A percentile compares a stretch with the other conserved stretches of the same genome.
phyloP scores from a whole-genome alignment of 2,888 invertebrate species.

The Rotaria macrura region DNA sequence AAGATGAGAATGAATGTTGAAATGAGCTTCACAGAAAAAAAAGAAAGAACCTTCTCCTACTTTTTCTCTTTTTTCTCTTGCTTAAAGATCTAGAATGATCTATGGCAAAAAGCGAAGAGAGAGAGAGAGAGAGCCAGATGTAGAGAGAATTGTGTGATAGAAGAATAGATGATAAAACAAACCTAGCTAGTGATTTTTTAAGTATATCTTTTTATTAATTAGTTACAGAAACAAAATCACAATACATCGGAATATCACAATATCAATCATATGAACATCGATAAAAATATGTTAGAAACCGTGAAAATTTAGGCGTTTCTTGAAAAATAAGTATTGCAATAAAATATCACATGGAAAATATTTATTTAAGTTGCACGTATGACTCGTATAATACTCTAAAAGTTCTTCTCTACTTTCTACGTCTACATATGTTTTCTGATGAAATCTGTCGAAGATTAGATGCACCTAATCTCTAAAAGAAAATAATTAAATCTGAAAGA shows the following conservation, averaged over 20 bases:
- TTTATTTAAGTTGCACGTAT: background rate
- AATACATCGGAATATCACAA: background rate
- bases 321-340: background rate
- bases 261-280: background rate
- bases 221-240: too few species aligned
- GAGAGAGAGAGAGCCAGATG: background rate
- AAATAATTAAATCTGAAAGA: too few species aligned
- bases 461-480: too few species aligned
- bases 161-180: background rate
- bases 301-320: background rate
- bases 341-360: background rate
- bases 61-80: background rate
- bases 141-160: background rate
- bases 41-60: background rate
- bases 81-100: background rate
- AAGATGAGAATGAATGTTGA: background rate
- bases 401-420: background rate
- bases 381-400: background rate
- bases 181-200: too few species aligned
- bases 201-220: too few species aligned
- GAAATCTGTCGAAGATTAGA: background rate
- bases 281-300: background rate
- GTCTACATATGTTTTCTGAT: background rate
- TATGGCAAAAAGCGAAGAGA: background rate
- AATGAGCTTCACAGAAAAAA: background rate